These are phyloP conservation scores for Zaprionus obscuricornis DNA, from an alignment of 2,888 invertebrate species.

Conservation along the genomic window DNA sequence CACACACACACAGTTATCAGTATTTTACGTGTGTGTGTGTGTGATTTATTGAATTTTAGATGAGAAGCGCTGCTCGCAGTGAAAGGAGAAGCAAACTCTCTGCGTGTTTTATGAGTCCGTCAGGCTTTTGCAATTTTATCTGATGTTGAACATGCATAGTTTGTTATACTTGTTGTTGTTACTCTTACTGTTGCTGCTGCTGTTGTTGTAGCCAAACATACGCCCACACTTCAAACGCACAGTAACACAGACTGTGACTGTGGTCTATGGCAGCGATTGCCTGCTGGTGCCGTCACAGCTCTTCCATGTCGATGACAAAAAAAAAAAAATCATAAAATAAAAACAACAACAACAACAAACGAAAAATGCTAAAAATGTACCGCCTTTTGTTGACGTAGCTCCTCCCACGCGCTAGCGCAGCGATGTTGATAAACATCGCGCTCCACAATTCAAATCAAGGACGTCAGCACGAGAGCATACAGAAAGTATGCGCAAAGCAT, in stretches of 20 bases:
- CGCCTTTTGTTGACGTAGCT: constrained; percentile 73
- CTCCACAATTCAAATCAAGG: constrained; percentile 76
- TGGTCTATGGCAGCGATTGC: no score
- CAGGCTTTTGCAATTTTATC: constrained; percentile 71
- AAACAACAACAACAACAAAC: constrained; percentile 19
- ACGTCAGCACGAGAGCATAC: constrained; percentile 54
- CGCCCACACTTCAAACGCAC: constrained; percentile 66
- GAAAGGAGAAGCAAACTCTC: constrained; percentile 64
- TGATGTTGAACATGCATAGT: constrained; percentile 78
- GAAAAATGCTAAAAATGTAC: constrained; percentile 64
- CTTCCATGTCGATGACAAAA: constrained; percentile 75
- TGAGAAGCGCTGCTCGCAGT: constrained; percentile 48
- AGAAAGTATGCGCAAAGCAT: no score
- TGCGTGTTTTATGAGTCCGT: constrained; percentile 61
- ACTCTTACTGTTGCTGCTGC: constrained; percentile 26
- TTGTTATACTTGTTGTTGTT: constrained; percentile 18
- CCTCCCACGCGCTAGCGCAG: constrained; percentile 60
- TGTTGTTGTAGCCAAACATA: constrained; percentile 66
- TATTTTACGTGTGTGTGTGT: constrained; percentile 23
- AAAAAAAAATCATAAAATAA: constrained; percentile 34
- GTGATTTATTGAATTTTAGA: constrained; percentile 80
- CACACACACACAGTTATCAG: constrained; percentile 41
- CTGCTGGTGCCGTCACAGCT: constrained; percentile 62
- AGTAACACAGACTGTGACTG: constrained; percentile 33
- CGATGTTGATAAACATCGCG: constrained; percentile 60